A percentile compares a stretch with the other conserved stretches of the same genome.
phyloP scores from a whole-genome alignment of 2,113 vertebrate species.

The Pluvialis apricaria region DNA sequence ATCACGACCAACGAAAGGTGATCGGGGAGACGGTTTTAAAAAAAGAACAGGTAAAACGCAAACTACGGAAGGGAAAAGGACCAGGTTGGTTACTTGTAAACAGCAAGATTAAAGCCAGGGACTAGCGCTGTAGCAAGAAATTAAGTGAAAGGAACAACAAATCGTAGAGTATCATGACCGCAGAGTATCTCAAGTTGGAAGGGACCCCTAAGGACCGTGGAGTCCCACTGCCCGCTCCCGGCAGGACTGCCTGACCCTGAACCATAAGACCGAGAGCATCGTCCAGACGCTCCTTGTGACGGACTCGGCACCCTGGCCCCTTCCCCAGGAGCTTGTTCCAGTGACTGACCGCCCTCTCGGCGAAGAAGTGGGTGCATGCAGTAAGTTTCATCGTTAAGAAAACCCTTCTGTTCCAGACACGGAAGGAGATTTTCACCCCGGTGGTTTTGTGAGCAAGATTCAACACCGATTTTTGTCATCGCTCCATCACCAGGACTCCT shows the following conservation, averaged over 20 bases:
- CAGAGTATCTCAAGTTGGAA: neutral
- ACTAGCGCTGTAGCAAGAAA: too few relatives aligned
- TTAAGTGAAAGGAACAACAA: neutral
- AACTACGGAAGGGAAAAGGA: neutral
- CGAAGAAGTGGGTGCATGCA: neutral
- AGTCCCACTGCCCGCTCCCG: neutral
- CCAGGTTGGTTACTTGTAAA: neutral
- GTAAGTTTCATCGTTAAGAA: neutral
- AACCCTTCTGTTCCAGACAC: neutral
- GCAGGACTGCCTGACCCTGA: neutral
- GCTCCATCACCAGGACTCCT: neutral
- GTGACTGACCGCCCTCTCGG: neutral
- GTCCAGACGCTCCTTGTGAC: fast-evolving
- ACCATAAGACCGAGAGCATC: fast-evolving
- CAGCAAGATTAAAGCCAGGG: neutral
- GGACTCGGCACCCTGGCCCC: neutral
- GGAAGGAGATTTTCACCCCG: neutral
- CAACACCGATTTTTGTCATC: neutral
- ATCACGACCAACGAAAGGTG: neutral
- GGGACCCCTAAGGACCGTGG: neutral
- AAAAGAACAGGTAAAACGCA: neutral
- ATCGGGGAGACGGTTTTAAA: neutral
- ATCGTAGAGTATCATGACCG: too few relatives aligned
- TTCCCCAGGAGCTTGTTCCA: too few relatives aligned
- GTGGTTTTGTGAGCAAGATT: neutral